Conservation (phyloP, 37 sponge, comb jelly and placozoan species). For the Mnemiopsis leidyi region DNA sequence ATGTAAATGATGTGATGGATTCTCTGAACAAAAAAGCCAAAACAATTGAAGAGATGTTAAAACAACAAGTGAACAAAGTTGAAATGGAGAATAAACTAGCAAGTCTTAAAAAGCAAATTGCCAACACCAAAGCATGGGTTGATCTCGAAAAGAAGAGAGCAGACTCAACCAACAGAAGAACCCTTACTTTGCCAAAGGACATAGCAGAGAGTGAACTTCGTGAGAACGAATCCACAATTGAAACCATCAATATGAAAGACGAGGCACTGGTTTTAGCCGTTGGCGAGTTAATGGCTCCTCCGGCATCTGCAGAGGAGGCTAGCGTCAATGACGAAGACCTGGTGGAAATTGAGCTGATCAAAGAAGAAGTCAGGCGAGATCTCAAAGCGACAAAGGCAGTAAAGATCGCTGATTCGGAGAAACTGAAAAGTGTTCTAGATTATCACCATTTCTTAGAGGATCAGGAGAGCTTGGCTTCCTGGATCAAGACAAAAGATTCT, state of each 20-base stretch:
- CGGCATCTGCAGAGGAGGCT: neutral
- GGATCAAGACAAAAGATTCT: neutral
- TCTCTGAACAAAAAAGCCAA: neutral
- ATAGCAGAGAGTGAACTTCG: neutral
- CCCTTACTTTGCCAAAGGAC: neutral
- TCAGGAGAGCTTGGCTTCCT: neutral
- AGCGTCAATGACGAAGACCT: neutral
- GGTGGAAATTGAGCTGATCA: neutral
- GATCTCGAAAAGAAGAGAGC: neutral
- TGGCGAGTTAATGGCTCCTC: neutral
- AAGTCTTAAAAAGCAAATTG: neutral
- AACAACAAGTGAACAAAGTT: neutral
- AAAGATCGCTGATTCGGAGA: neutral
- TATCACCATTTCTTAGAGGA: neutral
- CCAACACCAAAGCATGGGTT: neutral
- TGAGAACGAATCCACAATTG: neutral
- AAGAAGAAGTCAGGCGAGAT: neutral
- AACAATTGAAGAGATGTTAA: neutral
- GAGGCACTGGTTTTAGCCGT: neutral
- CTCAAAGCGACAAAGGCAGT: neutral
- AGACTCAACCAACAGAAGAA: neutral
- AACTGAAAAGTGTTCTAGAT: neutral
- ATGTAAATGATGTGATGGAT: neutral
- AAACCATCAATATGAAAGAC: neutral
- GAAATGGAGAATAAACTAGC: neutral